Base-by-base conservation (phyloP, 1,140 invertebrate species). In the Anadara kagoshimensis region DNA sequence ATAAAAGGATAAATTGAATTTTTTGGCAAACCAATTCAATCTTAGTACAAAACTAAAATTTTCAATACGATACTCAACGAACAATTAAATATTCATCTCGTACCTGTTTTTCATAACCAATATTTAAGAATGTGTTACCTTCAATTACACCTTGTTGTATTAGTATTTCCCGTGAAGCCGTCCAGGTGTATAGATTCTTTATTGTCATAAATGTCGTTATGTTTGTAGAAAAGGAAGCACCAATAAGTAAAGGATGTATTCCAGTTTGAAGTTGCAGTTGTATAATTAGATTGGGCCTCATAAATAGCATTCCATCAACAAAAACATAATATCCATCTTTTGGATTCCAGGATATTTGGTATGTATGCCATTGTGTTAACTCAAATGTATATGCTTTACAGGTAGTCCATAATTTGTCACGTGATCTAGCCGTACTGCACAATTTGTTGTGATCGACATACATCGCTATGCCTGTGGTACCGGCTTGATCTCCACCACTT, bases 341-440 rank as follows among this genome's bases (percentile, higher is more conserved):
- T 20, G 43, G 45, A 65, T 62, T 69, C 66, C 73, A 75, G 16
- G 67, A 63, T 29, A 75, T 51, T 26, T 64, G 44, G 14, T 69
- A 75, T 5, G 24, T 65, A 24, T 75, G 61, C 73, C 66, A 69
- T 43, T 44, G 41, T 11, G 26, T 73, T 2, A 63, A 36, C 11
- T 62, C 53, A 11, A 65, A 51, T 24, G 63, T 43, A 20, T 51
- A 57, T 56, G 63, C 24, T 5, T 10, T 16, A 16, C 64, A 22
- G 1, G 51, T 18, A 22, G 53, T 57, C 69, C 69, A 64, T 12
- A 64, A 45, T 24, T n/a, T 53, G n/a, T 57, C 56, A 36, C n/a
- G 45, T 29, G 59, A 54, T 20, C 62, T 64, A 20, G 49, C 18
- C 45, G 43, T 29, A 10, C 59, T 47, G 51, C 65, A 64, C 1